These are phyloP conservation scores for Corella eumyota DNA, from an alignment of 23 tunicate genomes.

Conservation along the genomic window DNA sequence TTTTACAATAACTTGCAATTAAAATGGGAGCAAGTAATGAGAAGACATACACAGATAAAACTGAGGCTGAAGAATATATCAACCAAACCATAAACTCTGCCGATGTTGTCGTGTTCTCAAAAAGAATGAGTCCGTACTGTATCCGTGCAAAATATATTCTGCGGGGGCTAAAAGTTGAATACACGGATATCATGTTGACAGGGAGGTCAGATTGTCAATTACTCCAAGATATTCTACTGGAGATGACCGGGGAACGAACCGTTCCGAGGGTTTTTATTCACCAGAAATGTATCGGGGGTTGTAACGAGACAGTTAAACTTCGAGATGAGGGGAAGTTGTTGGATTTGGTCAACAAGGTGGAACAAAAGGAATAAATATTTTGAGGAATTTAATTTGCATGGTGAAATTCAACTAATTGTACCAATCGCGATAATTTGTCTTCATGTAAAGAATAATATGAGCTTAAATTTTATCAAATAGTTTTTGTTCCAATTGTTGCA, in stretches of 20 bases:
- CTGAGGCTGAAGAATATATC: constrained; percentile 34
- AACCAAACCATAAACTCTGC: constrained; percentile 8
- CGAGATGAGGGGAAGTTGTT: constrained; percentile 18
- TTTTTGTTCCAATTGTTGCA: too few species aligned
- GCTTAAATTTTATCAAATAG: too few species aligned
- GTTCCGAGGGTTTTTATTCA: constrained; percentile 44
- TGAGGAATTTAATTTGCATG: too few species aligned
- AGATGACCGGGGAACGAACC: constrained; percentile 44
- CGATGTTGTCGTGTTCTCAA: constrained; percentile 25
- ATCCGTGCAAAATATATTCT: constrained; percentile 16
- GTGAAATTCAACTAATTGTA: too few species aligned
- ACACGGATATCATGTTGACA: constrained; percentile 16
- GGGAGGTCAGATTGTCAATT: constrained; percentile 29
- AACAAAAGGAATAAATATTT: too few species aligned
- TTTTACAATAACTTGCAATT: too few species aligned
- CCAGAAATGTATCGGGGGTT: constrained; percentile 40
- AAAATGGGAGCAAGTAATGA: constrained; percentile 30
- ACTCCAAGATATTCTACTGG: constrained; percentile 34
- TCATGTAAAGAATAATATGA: too few species aligned
- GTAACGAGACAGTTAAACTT: constrained; percentile 21
- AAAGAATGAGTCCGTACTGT: constrained; percentile 30
- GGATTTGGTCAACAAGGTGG: constrained; percentile 12
- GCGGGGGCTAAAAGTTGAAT: constrained; percentile 11
- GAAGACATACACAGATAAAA: constrained; percentile 11
- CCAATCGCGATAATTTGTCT: too few species aligned